These are phyloP conservation scores for Pterocles burchelli DNA, from an alignment of 2,113 vertebrate species.

Conservation along the genomic window DNA sequence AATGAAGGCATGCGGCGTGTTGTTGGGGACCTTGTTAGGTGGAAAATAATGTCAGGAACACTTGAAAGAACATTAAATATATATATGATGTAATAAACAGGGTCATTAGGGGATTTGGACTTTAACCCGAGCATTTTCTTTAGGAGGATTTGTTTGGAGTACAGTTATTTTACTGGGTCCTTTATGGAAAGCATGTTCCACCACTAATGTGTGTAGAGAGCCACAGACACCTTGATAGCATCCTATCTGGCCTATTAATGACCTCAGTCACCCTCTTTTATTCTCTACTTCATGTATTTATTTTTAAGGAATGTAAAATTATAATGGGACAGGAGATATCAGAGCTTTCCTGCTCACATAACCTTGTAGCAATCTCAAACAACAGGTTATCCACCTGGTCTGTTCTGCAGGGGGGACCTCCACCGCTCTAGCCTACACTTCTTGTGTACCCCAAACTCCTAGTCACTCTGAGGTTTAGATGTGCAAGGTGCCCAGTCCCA, in stretches of 20 bases:
- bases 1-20: rapidly evolving
- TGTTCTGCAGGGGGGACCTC: not conserved
- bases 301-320: not conserved
- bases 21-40: not conserved
- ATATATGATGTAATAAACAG: not conserved
- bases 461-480: not conserved
- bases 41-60: not conserved
- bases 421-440: not conserved
- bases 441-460: not conserved
- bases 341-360: not conserved
- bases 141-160: not conserved
- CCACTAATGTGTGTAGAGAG: not conserved
- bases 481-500: not conserved
- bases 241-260: not conserved
- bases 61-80: not conserved
- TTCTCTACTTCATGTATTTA: not conserved
- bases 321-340: not conserved
- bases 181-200: not conserved
- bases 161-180: not conserved
- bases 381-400: not conserved
- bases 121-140: not conserved
- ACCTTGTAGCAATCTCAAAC: not conserved
- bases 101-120: not conserved
- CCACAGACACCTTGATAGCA: not conserved
- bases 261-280: not conserved